Base-by-base conservation (phyloP, 2,797 vertebrate species). In the Semotilus atromaculatus region DNA sequence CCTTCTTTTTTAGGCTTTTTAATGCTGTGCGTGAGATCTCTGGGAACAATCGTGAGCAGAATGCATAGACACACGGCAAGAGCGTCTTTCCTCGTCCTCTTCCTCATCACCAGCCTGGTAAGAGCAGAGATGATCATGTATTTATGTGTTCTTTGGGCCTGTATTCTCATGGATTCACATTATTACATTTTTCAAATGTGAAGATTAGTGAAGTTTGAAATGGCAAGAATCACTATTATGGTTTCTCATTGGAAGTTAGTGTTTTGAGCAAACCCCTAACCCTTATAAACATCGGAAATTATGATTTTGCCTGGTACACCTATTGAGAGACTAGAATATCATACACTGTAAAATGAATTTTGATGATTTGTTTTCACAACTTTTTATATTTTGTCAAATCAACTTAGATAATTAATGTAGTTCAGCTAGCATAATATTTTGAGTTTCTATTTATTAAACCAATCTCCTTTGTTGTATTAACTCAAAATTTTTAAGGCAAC, bases 71-170 rank as follows among this genome's bases (percentile, higher is more conserved):
- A 83, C 60, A 43, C 6, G 16, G 58, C 83, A 29, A 76, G 70
- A 48, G 82, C 55, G 48, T 38, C 76, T 40, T 75, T 78, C 40
- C 78, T 86, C 74, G 21, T 85, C 62, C 76, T 86, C 67, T 82
- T 88, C 80, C 77, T 88, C 88, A 51, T 80, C 60, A 81, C 86
- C 80, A 85, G 80, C 80, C 51, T 83, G 82, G 88, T 89, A 81
- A 84, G 88, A 34, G 21, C 2, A 58, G 36, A 86, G 43, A 72
- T 36, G 3, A n/a, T 14, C 36, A n/a, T 29, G 14, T 38, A 81
- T 36, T 36, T 34, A 11, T 67, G 29, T 67, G 62, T 67, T 31
- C 34, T 38, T 58, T 19, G 43, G 19, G 11, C 21, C 18, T 67
- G 77, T 80, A 10, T 80, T 80, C 7, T 48, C 11, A 23, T 48